A percentile compares a stretch with the other conserved stretches of the same genome.
Evolutionary conservation across 2,888 invertebrate species (phyloP).

Genomic region (Cantharis rustica): DNA sequence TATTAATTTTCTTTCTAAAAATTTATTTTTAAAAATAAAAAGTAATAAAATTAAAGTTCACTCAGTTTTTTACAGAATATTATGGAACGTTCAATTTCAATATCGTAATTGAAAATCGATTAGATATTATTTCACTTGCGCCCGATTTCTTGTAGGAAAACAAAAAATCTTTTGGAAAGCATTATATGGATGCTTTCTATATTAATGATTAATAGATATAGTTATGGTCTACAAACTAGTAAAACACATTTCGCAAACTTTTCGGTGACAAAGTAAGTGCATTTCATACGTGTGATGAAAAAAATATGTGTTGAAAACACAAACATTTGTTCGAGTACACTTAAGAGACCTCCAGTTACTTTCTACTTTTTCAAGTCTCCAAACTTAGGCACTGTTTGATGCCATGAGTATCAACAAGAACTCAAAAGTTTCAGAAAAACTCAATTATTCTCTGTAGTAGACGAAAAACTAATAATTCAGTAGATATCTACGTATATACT

Average conservation of each 20-base stretch:
- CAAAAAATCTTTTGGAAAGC: not conserved
- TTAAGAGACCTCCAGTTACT: constrained; percentile 26
- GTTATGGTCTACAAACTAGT: not conserved
- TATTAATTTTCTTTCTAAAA: not conserved
- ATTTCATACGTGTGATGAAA: constrained; percentile 21
- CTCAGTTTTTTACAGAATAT: not conserved
- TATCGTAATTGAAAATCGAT: not conserved
- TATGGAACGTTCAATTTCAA: not conserved
- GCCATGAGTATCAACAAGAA: not conserved
- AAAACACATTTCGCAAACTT: not conserved
- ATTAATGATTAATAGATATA: not conserved
- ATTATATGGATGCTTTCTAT: not conserved
- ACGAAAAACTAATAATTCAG: not conserved
- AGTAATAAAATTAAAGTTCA: not conserved
- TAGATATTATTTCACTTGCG: not conserved
- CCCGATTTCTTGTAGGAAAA: not conserved
- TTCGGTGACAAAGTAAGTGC: not conserved
- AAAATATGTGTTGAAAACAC: constrained; percentile 28
- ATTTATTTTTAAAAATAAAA: not conserved
- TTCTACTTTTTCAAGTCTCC: constrained; percentile 19
- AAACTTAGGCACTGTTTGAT: constrained; percentile 15
- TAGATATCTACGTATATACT: not conserved
- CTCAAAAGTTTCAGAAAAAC: not conserved
- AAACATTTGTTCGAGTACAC: constrained; percentile 24
- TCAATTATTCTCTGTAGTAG: not conserved